Evolutionary conservation across 53 echinoderm and acorn worm species (phyloP).

Genomic region (Paracentrotus lividus): DNA sequence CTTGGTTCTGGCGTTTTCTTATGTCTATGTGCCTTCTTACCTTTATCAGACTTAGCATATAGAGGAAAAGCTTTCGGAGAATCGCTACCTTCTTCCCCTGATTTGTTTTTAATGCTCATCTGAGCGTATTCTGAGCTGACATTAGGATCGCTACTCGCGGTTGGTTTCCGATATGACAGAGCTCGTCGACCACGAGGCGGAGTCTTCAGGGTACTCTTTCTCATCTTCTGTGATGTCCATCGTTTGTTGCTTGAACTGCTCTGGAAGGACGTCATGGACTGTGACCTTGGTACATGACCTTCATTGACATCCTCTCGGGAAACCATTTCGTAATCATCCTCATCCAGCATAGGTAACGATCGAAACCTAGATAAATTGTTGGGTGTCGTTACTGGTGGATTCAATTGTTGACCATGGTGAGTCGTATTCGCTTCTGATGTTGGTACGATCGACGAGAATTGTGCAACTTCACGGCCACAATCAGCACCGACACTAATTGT

Average conservation of each 20-base stretch:
- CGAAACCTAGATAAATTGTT: slow-evolving; percentile 21
- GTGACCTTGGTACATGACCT: neutral
- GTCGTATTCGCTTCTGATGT: neutral
- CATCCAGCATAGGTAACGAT: slow-evolving; percentile 19
- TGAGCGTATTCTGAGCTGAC: slow-evolving; percentile 47
- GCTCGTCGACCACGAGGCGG: slow-evolving; percentile 51
- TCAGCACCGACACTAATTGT: neutral
- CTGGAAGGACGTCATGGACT: slow-evolving; percentile 41
- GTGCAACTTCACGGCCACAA: neutral
- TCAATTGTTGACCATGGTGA: neutral
- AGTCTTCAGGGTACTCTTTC: slow-evolving; percentile 24
- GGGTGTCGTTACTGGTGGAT: neutral
- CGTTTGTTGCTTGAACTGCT: slow-evolving; percentile 28
- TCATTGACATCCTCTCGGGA: slow-evolving; percentile 1
- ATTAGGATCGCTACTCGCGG: slow-evolving; percentile 27
- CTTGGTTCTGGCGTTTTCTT: neutral
- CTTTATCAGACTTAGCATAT: slow-evolving; percentile 38
- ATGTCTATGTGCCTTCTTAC: neutral
- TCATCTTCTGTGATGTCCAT: slow-evolving; percentile 62
- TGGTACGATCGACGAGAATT: neutral
- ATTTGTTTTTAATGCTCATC: slow-evolving; percentile 57
- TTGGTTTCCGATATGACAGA: slow-evolving; percentile 27
- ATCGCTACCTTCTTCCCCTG: neutral
- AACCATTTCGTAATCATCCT: slow-evolving; percentile 21
- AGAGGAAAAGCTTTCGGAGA: neutral